phyloP scores from a whole-genome alignment of 1,140 invertebrate genomes.

The Liolophura sinensis region DNA sequence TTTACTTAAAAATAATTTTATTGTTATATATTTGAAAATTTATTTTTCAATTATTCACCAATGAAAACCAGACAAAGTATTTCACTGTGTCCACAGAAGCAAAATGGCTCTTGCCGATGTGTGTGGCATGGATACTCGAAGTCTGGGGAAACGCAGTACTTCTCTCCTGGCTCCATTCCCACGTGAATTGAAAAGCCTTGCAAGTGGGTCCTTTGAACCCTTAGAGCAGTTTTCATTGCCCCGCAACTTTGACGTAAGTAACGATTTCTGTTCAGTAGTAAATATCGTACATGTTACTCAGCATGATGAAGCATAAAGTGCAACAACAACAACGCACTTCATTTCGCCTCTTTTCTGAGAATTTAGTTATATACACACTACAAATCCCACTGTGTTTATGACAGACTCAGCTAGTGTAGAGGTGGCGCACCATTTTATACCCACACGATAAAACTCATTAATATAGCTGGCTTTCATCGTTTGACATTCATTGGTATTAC shows the following conservation, averaged over 20 bases:
- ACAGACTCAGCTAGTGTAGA: no score
- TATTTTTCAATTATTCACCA: neutral
- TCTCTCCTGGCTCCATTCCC: conserved; percentile 3
- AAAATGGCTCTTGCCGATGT: conserved; percentile 54
- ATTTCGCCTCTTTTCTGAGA: no score
- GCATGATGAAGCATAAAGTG: conserved; percentile 13
- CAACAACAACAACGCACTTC: neutral
- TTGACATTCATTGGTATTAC: no score
- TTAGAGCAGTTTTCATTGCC: conserved; percentile 44
- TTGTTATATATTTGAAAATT: neutral
- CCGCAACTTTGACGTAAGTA: conserved; percentile 42
- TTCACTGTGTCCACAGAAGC: neutral
- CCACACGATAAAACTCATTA: no score
- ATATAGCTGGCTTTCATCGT: no score
- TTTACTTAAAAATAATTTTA: neutral
- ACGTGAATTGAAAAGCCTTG: conserved; percentile 8
- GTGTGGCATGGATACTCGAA: conserved; percentile 32
- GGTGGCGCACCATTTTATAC: no score
- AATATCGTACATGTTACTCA: neutral
- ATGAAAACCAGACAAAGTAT: conserved; percentile 3
- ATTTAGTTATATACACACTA: no score
- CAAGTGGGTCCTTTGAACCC: conserved; percentile 29
- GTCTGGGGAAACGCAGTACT: conserved; percentile 9
- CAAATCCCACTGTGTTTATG: no score
- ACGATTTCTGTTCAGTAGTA: conserved; percentile 2